Percentiles rank a stretch among this genome's conserved stretches.
phyloP scores from a whole-genome alignment of 1,140 invertebrate genomes.

The Orchestia grillus region DNA sequence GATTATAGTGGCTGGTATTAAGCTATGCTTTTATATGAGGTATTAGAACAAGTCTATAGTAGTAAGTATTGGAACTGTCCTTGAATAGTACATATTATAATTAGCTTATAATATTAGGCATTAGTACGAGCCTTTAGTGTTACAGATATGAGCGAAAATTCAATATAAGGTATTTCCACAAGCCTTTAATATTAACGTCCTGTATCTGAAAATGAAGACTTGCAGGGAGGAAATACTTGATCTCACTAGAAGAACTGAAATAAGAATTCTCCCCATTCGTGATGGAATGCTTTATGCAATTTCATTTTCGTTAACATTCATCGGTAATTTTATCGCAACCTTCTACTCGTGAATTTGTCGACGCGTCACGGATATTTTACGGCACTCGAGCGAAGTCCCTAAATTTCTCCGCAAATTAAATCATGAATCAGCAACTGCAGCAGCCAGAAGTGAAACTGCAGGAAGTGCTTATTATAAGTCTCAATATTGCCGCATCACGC shows the following conservation, averaged over 20 bases:
- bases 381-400: not conserved
- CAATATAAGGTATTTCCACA: not conserved
- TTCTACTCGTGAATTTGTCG: not conserved
- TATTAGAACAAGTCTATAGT: not conserved
- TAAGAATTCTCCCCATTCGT: not conserved
- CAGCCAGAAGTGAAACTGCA: not conserved
- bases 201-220: not conserved
- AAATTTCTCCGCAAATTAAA: not conserved
- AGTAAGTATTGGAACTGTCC: not conserved
- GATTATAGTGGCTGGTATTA: too few species aligned
- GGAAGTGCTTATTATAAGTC: not conserved
- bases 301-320: not conserved
- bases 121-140: too few species aligned
- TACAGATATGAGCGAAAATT: too few species aligned
- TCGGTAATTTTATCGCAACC: not conserved
- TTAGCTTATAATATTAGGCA: too few species aligned
- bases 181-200: not conserved
- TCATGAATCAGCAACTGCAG: not conserved
- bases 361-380: not conserved
- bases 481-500: not conserved
- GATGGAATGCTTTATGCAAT: not conserved
- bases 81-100: too few species aligned
- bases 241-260: not conserved
- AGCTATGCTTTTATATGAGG: too few species aligned
- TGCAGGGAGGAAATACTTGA: not conserved